Percentiles rank a stretch among this genome's conserved stretches.
Conservation (phyloP, 2,888 invertebrate species). For the Choreutis nemorana region DNA sequence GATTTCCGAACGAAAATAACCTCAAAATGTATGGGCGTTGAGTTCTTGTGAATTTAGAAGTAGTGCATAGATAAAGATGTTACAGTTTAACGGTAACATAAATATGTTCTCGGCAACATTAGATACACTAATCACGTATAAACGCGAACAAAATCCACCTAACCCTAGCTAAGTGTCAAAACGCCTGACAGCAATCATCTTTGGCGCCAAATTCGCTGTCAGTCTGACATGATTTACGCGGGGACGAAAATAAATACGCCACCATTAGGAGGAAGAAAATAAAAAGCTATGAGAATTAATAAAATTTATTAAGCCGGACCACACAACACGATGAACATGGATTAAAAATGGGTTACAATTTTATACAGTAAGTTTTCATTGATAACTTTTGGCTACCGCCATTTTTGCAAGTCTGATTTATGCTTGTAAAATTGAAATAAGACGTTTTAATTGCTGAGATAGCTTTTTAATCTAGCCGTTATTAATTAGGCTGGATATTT, state of each 20-base stretch:
- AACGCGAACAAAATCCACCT: conserved; percentile 20
- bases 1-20: conserved; percentile 10
- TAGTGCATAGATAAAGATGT: conserved; percentile 8
- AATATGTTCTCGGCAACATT: conserved; percentile 32
- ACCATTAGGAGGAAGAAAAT: conserved; percentile 24
- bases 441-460: neutral
- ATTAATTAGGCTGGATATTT: conserved; percentile 1
- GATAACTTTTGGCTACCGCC: too few species aligned
- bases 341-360: too few species aligned
- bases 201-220: conserved; percentile 51
- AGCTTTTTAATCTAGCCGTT: conserved; percentile 2
- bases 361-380: too few species aligned
- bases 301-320: conserved; percentile 37
- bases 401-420: too few species aligned
- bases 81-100: conserved; percentile 24
- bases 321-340: conserved; percentile 29
- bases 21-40: conserved; percentile 6
- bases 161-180: conserved; percentile 18
- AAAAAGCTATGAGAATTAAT: conserved; percentile 37
- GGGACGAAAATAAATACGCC: conserved; percentile 31
- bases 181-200: conserved; percentile 17
- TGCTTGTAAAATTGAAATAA: conserved; percentile 1
- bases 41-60: neutral
- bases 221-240: conserved; percentile 44
- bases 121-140: conserved; percentile 32